Evolutionary conservation across 1,140 invertebrate species (phyloP).

Genomic region (Halyomorpha halys): DNA sequence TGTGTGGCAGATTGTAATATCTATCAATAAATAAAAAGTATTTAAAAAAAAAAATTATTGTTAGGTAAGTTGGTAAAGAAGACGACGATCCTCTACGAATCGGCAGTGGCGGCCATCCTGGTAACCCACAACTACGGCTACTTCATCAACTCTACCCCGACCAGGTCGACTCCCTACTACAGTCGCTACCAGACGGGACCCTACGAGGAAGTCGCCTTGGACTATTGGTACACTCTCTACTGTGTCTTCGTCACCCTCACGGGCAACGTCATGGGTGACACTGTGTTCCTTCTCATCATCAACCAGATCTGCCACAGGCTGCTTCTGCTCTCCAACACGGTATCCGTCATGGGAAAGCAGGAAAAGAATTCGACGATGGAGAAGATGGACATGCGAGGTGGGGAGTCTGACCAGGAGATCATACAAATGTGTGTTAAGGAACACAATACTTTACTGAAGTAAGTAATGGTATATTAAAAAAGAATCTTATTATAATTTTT

Average conservation of each 20-base stretch:
- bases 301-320: conserved; percentile 6
- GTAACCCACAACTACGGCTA: neutral
- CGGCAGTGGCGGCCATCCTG: neutral
- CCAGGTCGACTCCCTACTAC: neutral
- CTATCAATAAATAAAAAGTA: too few species aligned
- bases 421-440: neutral
- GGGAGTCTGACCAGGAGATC: neutral
- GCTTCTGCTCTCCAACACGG: neutral
- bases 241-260: neutral
- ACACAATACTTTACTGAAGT: conserved; percentile 2
- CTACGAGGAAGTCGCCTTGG: neutral
- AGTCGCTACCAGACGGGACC: neutral
- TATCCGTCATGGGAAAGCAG: neutral
- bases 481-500: neutral
- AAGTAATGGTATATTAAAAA: too few species aligned
- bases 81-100: neutral
- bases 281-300: neutral
- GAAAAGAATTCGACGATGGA: neutral
- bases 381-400: neutral
- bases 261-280: neutral
- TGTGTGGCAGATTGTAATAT: too few species aligned
- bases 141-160: neutral
- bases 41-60: too few species aligned
- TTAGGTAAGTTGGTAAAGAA: conserved; percentile 9
- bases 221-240: neutral